Percentiles rank a stretch among this genome's conserved stretches.
Conservation (phyloP, 35 echinoderm and acorn worm species). For the Acanthaster planci region DNA sequence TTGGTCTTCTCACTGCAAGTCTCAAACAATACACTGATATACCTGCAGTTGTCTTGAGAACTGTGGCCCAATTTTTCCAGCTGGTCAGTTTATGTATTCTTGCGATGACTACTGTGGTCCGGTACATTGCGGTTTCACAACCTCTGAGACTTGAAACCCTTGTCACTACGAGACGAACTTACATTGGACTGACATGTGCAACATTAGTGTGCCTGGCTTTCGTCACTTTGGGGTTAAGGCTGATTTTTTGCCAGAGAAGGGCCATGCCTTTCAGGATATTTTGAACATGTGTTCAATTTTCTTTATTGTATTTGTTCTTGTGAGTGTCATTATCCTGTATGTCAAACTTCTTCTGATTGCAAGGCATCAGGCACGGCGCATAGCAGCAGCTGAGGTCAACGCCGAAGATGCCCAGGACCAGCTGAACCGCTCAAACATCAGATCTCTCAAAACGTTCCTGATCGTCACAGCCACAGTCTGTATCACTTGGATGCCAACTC, state of each 20-base stretch:
- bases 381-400: conserved; percentile 10
- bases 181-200: neutral
- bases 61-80: too few relatives aligned
- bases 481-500: neutral
- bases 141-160: neutral
- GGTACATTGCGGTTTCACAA: conserved; percentile 13
- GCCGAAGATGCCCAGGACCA: neutral
- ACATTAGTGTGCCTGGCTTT: neutral
- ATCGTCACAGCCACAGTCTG: neutral
- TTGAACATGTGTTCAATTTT: neutral
- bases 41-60: neutral
- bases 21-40: too few relatives aligned
- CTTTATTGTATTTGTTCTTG: neutral
- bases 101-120: neutral
- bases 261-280: neutral
- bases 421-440: neutral
- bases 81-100: neutral
- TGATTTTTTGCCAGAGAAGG: neutral
- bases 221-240: neutral
- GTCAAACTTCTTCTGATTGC: neutral
- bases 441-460: conserved; percentile 3
- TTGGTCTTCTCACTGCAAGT: too few relatives aligned
- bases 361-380: conserved; percentile 1
- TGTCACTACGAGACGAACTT: neutral
- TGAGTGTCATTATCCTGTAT: neutral